Evolutionary conservation across 2,888 invertebrate genomes (phyloP).

Genomic region (Drosophila atripex): DNA sequence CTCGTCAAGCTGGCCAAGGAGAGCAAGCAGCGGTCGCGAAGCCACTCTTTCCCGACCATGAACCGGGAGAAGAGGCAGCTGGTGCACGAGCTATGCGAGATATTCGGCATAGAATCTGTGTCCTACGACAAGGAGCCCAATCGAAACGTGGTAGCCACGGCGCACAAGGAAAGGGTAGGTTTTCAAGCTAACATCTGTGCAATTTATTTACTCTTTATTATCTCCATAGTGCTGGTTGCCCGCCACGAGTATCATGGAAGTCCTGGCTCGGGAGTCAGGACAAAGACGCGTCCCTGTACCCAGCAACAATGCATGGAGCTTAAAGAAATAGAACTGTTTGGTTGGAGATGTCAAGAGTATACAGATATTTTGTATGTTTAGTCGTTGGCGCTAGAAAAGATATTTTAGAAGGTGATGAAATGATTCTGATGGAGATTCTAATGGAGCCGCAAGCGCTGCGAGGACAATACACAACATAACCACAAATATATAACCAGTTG

Average conservation of each 20-base stretch:
- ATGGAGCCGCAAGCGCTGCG: conserved; percentile 16
- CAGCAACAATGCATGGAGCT: conserved; percentile 85
- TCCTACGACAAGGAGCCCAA: conserved; percentile 98
- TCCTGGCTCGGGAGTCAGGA: conserved; percentile 91
- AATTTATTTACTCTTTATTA: not conserved
- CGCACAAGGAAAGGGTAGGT: conserved; percentile 89
- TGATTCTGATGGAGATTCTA: not conserved
- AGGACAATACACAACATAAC: conserved; percentile 34
- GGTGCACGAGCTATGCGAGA: conserved; percentile 96
- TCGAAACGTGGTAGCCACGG: conserved; percentile 96
- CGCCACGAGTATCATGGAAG: conserved; percentile 92
- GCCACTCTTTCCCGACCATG: conserved; percentile 96
- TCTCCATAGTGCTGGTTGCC: conserved; percentile 92
- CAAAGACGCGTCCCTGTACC: conserved; percentile 92
- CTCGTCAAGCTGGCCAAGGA: conserved; percentile 94
- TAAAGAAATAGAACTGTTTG: conserved; percentile 72
- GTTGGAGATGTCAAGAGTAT: conserved; percentile 3
- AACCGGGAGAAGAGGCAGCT: conserved; percentile 95
- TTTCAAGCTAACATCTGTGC: not conserved
- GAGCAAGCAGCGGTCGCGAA: conserved; percentile 92
- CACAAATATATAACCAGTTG: not conserved
- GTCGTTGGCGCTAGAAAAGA: conserved; percentile 16
- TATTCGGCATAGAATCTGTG: conserved; percentile 96
- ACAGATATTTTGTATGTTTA: conserved; percentile 6
- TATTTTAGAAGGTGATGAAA: not conserved